Base-by-base conservation (phyloP, 2,797 vertebrate genomes). In the Echeneis naucrates region DNA sequence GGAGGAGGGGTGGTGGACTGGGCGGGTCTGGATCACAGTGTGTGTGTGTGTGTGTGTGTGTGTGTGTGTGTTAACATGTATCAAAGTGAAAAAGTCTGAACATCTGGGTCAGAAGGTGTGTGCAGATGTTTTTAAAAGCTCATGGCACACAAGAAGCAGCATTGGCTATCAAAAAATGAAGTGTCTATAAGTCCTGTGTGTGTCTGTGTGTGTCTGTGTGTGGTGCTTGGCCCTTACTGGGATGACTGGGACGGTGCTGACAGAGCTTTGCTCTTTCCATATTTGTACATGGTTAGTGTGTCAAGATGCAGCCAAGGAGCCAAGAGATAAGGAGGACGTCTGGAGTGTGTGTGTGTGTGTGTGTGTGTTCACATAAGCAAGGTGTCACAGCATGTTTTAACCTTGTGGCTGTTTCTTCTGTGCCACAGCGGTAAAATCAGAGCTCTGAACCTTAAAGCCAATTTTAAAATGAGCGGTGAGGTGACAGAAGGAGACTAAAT, bases 241-340 rank as follows among this genome's bases (percentile, higher is more conserved):
- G 82, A 74, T n/a, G 71, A 66, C 75, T 83, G 72, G 74, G 58
- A 64, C 47, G 73, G 86, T 84, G 88, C 85, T 92, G 85, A 91
- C 85, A 89, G 81, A 75, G 67, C 81, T 81, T 87, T 83, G 81
- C 70, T 81, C 65, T 83, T 47, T 74, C 89, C 89, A 88, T 90
- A 89, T 93, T 91, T 91, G 86, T 87, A 84, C 89, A 92, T 87
- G 82, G 84, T 90, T 83, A 87, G 83, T 68, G 71, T 87, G 83
- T 89, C 68, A 85, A 92, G 90, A 92, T 83, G 84, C 66, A 80
- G 84, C 71, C 81, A 83, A 89, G 83, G 83, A 86, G 79, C 51
- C 42, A 61, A 63, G 71, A 81, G 91, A 94, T 92, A 92, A 89
- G 83, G 44, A 47, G 21, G 24, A 68, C 1, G 37, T 79, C 66